Percentiles rank a stretch among this genome's conserved stretches.
phyloP scores from a whole-genome alignment of 2,888 invertebrate species.

The Phyllotreta striolata region DNA sequence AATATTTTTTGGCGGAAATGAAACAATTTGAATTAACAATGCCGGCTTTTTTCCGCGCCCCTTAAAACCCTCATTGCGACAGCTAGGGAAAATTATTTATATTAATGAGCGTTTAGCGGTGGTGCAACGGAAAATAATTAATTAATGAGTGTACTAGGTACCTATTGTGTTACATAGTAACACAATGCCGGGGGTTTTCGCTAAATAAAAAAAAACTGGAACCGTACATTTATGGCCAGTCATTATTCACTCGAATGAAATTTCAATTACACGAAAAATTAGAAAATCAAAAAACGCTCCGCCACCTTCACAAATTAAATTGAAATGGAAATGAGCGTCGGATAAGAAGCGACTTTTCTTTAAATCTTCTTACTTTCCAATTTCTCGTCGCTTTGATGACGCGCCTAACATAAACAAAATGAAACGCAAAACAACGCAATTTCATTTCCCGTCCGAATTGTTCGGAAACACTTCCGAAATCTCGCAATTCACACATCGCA shows the following conservation, averaged over 20 bases:
- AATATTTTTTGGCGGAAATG: too few species aligned
- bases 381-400: neutral
- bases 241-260: conserved; percentile 13
- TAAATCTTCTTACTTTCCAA: neutral
- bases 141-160: conserved; percentile 14
- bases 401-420: neutral
- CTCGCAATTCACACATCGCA: conserved; percentile 10
- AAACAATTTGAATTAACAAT: too few species aligned
- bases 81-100: conserved; percentile 5
- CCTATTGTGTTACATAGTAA: conserved; percentile 26
- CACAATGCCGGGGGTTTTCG: conserved; percentile 9
- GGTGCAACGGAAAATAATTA: conserved; percentile 20
- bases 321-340: neutral
- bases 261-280: neutral
- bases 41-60: too few species aligned
- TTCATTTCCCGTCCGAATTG: too few species aligned
- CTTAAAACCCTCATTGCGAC: too few species aligned
- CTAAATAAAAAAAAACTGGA: conserved; percentile 3
- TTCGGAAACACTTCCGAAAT: too few species aligned
- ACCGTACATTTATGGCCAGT: conserved; percentile 1
- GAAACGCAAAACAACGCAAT: too few species aligned
- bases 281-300: too few species aligned
- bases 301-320: neutral
- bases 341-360: neutral
- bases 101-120: conserved; percentile 14